Base-by-base conservation (phyloP, 2,888 invertebrate species). In the Andrena trimmerana region DNA sequence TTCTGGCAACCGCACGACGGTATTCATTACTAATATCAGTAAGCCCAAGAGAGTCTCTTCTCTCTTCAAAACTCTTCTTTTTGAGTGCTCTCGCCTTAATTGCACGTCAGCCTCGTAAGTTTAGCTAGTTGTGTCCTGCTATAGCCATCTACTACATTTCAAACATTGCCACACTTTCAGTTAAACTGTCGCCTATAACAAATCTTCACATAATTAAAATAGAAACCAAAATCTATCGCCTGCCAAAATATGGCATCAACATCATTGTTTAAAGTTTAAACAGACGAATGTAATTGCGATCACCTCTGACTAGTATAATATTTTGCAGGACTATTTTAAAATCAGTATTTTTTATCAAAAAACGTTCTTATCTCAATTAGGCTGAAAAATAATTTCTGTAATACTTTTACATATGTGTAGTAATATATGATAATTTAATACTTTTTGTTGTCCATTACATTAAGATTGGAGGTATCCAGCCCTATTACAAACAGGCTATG, bases 21-120 rank as follows among this genome's bases (percentile, higher is more conserved):
- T 66, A 77, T 85, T 85, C 74, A 72, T 85, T 78, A 78, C 81
- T 85, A 85, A 81, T 85, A 85, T 78, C 81, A 59, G 62, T 42
- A 60, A 68, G 57, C 71, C 42, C 65, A 75, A n/a, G 66, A 74
- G 78, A 54, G 27, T 20, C 42, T 54, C 27, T 48, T 29, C 42
- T 57, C 31, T 52, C 16, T 16, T 42, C 20, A 7, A 63, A 75
- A 59, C 50, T 57, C 65, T 62, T 69, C 54, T 66, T 71, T 42
- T 62, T 7, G 33, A 78, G 78, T 78, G 71, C 74, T 75, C 65
- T 79, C 68, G 27, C 48, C 54, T 72, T 84, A 84, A 84, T 84
- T 84, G 74, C 74, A 75, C 48, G 71, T 78, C 60, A 69, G 13
- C 52, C 66, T 13, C 29, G 7, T 59, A 20, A 8, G 52, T 42